Conservation (phyloP, 2,888 invertebrate species). For the Adela reaumurella region DNA sequence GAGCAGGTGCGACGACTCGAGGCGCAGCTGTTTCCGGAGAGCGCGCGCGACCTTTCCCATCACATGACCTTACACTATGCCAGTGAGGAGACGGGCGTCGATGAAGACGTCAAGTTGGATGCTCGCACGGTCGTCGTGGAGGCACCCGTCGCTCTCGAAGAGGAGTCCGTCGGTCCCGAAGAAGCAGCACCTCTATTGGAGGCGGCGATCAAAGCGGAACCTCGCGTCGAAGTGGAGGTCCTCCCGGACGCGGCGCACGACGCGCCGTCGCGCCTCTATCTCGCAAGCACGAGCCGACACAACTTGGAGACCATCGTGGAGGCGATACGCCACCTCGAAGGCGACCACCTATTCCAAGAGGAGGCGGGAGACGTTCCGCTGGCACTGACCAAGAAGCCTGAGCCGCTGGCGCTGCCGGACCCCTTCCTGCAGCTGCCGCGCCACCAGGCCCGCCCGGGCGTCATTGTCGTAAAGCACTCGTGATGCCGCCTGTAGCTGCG, state of each 20-base stretch:
- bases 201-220: conserved; percentile 84
- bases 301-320: conserved; percentile 98
- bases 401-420: conserved; percentile 47
- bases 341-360: conserved; percentile 89
- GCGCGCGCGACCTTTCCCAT: conserved; percentile 32
- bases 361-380: conserved; percentile 60
- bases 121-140: conserved; percentile 13
- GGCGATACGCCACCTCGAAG: conserved; percentile 96
- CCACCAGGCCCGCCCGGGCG: conserved; percentile 73
- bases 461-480: conserved; percentile 87
- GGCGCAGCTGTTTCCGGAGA: conserved; percentile 64
- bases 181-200: conserved; percentile 64
- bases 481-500: conserved; percentile 43
- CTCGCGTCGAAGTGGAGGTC: conserved; percentile 74
- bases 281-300: conserved; percentile 74
- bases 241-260: conserved; percentile 53
- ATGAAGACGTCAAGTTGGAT: conserved; percentile 32
- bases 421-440: conserved; percentile 57
- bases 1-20: conserved; percentile 79
- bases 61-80: conserved; percentile 23
- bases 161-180: conserved; percentile 7
- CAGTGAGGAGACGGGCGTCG: conserved; percentile 19
- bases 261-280: conserved; percentile 35
- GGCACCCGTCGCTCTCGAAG: conserved; percentile 2
- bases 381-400: conserved; percentile 51